Conservation (phyloP, 2,113 vertebrate genomes). For the Rattus norvegicus region GRCr8 NC_086022.1:86377501-86378000, state of each 20-base stretch:
- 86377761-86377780: slow-evolving; percentile 9
- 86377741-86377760: slow-evolving; percentile 3
- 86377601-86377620: slow-evolving; percentile 59
- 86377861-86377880: slow-evolving; percentile 47
- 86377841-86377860: slow-evolving; percentile 28
- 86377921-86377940: slow-evolving; percentile 43
- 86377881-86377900: slow-evolving; percentile 34
- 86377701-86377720: background rate
- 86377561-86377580: slow-evolving; percentile 54
- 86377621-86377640: slow-evolving; percentile 18
- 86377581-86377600: slow-evolving; percentile 32
- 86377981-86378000: background rate
- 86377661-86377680: slow-evolving; percentile 48
- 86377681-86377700: slow-evolving; percentile 28
- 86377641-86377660: slow-evolving; percentile 20
- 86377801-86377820: slow-evolving; percentile 32
- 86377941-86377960: background rate
- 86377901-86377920: slow-evolving; percentile 32
- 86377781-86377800: slow-evolving; percentile 29
- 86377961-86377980: background rate
- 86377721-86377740: background rate
- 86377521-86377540: slow-evolving; percentile 60
- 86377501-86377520: slow-evolving; percentile 55
- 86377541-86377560: slow-evolving; percentile 61
- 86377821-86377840: slow-evolving; percentile 30